phyloP scores from a whole-genome alignment of 2,888 invertebrate species.

The Papilio gigon region DNA sequence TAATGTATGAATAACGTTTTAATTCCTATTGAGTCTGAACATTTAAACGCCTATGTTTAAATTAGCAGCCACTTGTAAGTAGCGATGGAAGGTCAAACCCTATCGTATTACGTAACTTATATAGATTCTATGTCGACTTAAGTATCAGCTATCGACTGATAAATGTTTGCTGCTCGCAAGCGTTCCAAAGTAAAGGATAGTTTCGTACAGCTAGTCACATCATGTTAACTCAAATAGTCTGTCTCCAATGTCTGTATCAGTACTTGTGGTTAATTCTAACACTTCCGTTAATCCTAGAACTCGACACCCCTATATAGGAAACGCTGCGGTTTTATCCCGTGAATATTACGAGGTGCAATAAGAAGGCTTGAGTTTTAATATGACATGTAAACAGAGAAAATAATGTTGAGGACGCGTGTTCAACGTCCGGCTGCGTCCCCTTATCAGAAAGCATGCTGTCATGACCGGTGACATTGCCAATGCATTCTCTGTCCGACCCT shows the following conservation, averaged over 20 bases:
- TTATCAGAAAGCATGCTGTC: background rate
- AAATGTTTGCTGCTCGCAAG: too few species aligned
- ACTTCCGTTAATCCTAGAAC: background rate
- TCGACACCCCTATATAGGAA: background rate
- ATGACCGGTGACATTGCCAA: slow-evolving; percentile 6
- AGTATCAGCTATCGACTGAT: too few species aligned
- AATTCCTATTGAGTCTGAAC: too few species aligned
- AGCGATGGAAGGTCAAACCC: too few species aligned
- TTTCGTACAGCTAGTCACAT: background rate
- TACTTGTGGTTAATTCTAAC: background rate
- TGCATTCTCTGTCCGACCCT: slow-evolving; percentile 1
- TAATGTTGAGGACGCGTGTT: background rate
- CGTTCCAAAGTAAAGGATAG: too few species aligned
- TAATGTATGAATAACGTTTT: too few species aligned
- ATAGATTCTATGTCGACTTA: too few species aligned
- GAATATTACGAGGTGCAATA: too few species aligned
- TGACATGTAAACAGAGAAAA: background rate
- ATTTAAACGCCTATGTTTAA: too few species aligned
- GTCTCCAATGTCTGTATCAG: background rate
- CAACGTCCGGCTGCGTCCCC: background rate
- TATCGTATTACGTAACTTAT: too few species aligned
- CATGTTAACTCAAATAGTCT: background rate
- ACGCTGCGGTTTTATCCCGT: background rate
- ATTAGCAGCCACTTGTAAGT: too few species aligned
- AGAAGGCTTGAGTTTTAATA: background rate